Percentiles rank a stretch among this genome's conserved stretches.
Conservation (phyloP, 2,113 vertebrate genomes). For the Nestor notabilis region DNA sequence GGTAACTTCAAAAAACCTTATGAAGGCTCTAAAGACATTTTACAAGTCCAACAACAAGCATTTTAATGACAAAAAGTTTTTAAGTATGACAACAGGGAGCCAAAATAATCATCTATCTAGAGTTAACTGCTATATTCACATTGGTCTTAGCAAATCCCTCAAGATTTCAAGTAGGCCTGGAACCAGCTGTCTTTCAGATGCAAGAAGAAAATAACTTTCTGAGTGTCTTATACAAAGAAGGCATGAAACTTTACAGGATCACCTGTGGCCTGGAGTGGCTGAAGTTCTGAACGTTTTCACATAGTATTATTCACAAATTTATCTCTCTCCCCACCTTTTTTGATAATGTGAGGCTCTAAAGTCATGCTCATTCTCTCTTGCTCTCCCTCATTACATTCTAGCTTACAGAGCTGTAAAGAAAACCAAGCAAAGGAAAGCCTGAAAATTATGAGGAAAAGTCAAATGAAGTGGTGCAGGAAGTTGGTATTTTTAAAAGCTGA, state of each 20-base stretch:
- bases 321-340: neutral
- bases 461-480: neutral
- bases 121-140: neutral
- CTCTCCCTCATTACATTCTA: neutral
- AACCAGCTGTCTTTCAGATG: neutral
- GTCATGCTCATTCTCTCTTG: neutral
- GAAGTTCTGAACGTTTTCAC: neutral
- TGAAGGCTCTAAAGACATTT: neutral
- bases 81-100: neutral
- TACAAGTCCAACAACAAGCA: neutral
- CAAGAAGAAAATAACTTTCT: constrained; percentile 13
- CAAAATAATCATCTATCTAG: neutral
- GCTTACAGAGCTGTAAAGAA: neutral
- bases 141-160: neutral
- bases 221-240: neutral
- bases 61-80: neutral
- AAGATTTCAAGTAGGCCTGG: neutral
- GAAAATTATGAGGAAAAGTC: neutral
- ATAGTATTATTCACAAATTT: neutral
- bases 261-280: neutral
- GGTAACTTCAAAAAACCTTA: neutral
- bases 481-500: neutral
- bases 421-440: neutral
- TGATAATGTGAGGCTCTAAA: neutral
- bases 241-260: neutral